These are phyloP conservation scores for Cryptophagus acutangulus DNA, from an alignment of 2,888 invertebrate genomes.

Conservation along the genomic window DNA sequence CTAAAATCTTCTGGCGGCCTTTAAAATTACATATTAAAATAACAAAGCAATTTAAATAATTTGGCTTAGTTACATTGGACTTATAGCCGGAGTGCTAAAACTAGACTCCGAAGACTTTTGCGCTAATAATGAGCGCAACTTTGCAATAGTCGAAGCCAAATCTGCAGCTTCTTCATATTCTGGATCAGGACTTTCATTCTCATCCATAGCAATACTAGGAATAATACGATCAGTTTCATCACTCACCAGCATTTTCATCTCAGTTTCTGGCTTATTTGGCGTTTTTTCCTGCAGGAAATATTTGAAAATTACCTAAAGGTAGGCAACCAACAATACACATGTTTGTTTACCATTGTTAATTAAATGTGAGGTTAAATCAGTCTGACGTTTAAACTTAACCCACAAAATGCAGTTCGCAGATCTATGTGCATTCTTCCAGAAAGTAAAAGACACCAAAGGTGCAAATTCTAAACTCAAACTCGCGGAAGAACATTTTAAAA, in stretches of 20 bases:
- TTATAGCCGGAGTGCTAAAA: slow-evolving; percentile 44
- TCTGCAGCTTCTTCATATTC: slow-evolving; percentile 70
- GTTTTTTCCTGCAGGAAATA: slow-evolving; percentile 24
- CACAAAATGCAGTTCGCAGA: slow-evolving; percentile 49
- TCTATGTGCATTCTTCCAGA: slow-evolving; percentile 60
- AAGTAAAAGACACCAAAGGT: slow-evolving; percentile 50
- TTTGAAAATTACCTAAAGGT: too few species aligned
- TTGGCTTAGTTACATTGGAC: slow-evolving; percentile 39
- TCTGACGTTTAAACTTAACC: too few species aligned
- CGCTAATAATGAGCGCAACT: slow-evolving; percentile 60
- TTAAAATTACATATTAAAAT: slow-evolving; percentile 9
- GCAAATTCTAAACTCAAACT: slow-evolving; percentile 45
- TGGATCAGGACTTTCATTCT: slow-evolving; percentile 50
- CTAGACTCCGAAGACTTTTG: slow-evolving; percentile 50
- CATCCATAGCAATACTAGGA: slow-evolving; percentile 34
- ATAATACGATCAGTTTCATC: slow-evolving; percentile 17
- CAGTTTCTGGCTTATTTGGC: slow-evolving; percentile 16
- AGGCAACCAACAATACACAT: too few species aligned
- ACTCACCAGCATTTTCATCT: slow-evolving; percentile 7
- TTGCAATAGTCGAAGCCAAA: slow-evolving; percentile 67
- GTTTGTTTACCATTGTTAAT: too few species aligned
- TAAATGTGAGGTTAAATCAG: too few species aligned
- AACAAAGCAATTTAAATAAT: slow-evolving; percentile 6
- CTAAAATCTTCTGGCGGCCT: slow-evolving; percentile 35
- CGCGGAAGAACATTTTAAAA: slow-evolving; percentile 28